Evolutionary conservation across 2,888 invertebrate species (phyloP).

Genomic region (Bugulina stolonifera): DNA sequence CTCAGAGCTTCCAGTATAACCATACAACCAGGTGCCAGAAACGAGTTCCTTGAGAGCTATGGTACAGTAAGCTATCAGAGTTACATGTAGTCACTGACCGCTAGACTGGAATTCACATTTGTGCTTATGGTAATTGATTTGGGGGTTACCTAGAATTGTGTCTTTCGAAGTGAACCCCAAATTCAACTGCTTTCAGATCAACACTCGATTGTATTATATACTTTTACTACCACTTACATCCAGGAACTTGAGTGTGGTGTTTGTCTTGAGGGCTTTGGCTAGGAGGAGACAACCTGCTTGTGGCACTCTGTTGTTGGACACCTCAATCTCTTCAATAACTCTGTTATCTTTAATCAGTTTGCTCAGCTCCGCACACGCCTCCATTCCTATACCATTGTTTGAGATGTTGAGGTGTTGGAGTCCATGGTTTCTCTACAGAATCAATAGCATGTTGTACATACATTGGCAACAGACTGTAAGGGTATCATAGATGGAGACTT

Average conservation of each 20-base stretch:
- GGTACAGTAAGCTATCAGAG: not conserved
- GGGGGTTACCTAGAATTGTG: too few species aligned
- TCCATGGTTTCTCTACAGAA: constrained; percentile 50
- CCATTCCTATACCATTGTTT: constrained; percentile 27
- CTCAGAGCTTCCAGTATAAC: constrained; percentile 5
- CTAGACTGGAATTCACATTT: too few species aligned
- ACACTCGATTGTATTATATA: too few species aligned
- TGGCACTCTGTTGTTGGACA: constrained; percentile 38
- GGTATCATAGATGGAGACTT: too few species aligned
- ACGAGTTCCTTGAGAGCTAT: constrained; percentile 2
- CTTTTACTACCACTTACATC: too few species aligned
- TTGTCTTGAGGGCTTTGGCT: constrained; percentile 54
- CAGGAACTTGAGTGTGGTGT: constrained; percentile 53
- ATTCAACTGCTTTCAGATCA: too few species aligned
- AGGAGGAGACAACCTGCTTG: constrained; percentile 39
- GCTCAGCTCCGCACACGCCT: constrained; percentile 26
- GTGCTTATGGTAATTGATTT: too few species aligned
- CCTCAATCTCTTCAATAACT: constrained; percentile 36
- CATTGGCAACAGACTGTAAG: too few species aligned
- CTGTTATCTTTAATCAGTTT: constrained; percentile 41
- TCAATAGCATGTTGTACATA: constrained; percentile 32
- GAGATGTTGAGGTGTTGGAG: constrained; percentile 51
- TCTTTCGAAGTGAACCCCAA: too few species aligned
- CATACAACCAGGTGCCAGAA: constrained; percentile 8
- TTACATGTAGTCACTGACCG: too few species aligned